Evolutionary conservation across 2,797 vertebrate species (phyloP), one percentile per base, ranked within the genome.

Genomic region (Gadopsis marmoratus): DNA sequence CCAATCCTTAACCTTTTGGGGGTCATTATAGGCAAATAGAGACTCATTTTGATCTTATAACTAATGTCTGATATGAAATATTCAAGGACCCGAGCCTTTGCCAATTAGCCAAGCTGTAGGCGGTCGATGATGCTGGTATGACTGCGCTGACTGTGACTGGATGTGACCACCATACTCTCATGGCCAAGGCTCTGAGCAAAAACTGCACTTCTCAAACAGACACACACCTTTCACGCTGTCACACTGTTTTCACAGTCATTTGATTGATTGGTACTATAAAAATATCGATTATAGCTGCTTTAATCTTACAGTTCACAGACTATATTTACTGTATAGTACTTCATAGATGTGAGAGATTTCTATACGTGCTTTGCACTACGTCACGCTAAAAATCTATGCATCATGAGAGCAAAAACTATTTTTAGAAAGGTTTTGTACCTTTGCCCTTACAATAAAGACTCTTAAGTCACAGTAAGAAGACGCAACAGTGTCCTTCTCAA

Each of bases 61-160:
- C 79, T 89, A 88, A 91, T 89, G 84, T 87, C 71, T 86, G 78
- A 53, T 79, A 91, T 93, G 37, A 92, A 93, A 92, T 91, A 93
- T 91, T 93, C 70, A 93, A 81, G 26, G 63, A 51, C n/a, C 54
- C 3, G 21, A 77, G 74, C 62, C 63, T 71, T 71, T 80, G 67
- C 83, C 85, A 92, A 89, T 93, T 92, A 92, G 88, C 68, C 62
- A 4, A 85, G 75, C 83, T 81, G 83, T 85, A 70, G 86, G 87
- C 56, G 73, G 85, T 88, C 58, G 50, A 69, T 79, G 69, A 72
- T 56, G 76, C 65, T 51, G 70, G 61, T 43, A 33, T 76, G 68
- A 71, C 71, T 78, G 72, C 3, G 4, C 71, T 71, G 72, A 23
- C 47, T 78, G 66, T 56, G 33, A 72, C 53, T 54, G 65, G 62